Conservation (phyloP, 2,888 invertebrate genomes). For the Endotricha flammealis region DNA sequence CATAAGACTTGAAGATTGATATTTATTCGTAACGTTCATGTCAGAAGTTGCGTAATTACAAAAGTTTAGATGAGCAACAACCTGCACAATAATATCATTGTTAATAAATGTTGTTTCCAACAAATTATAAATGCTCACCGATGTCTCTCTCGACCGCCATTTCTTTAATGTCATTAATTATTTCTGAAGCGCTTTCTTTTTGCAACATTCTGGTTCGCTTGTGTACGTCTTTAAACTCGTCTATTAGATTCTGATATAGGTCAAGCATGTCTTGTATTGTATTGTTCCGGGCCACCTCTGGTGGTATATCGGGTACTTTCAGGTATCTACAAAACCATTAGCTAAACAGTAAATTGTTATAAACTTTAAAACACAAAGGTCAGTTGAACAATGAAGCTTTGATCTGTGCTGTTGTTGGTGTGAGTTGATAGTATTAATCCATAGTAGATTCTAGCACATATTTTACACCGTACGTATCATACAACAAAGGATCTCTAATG, state of each 20-base stretch:
- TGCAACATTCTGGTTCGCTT: conserved; percentile 82
- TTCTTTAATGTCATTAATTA: conserved; percentile 89
- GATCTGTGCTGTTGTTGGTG: no score
- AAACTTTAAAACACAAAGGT: no score
- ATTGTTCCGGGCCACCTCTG: conserved; percentile 85
- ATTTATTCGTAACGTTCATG: neutral
- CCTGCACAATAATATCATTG: conserved; percentile 18
- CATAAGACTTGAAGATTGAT: neutral
- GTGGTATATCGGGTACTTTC: conserved; percentile 82
- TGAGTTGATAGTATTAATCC: no score
- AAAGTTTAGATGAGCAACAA: conserved; percentile 25
- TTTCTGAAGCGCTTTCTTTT: conserved; percentile 84
- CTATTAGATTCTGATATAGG: conserved; percentile 85
- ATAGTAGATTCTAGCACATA: no score
- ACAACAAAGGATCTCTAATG: no score
- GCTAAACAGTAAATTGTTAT: no score
- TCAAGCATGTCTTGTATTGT: conserved; percentile 84
- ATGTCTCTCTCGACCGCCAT: conserved; percentile 93
- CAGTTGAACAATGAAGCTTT: no score
- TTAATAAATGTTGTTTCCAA: conserved; percentile 50
- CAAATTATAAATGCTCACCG: conserved; percentile 60
- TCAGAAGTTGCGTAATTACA: conserved; percentile 1
- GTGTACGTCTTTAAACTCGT: conserved; percentile 89
- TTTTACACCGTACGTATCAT: no score
- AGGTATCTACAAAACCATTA: conserved; percentile 61